A percentile compares a stretch with the other conserved stretches of the same genome.
Evolutionary conservation across 2,888 invertebrate genomes (phyloP).

Genomic region (Galerucella calmariensis): DNA sequence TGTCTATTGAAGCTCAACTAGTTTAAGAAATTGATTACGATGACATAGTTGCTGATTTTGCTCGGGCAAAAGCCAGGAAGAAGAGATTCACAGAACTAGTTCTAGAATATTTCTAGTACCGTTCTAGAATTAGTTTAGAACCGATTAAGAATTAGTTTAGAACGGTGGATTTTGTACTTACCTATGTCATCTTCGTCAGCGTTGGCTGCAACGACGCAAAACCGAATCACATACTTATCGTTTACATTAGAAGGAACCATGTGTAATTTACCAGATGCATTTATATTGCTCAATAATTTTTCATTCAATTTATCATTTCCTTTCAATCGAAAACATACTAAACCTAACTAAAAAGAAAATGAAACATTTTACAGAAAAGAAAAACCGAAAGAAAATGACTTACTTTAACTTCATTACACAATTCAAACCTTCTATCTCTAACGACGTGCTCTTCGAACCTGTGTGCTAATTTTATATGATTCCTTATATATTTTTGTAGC

Average conservation of each 20-base stretch:
- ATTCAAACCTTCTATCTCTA: slow-evolving; percentile 87
- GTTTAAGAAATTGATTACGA: too few relatives aligned
- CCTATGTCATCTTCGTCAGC: slow-evolving; percentile 86
- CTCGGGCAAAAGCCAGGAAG: too few relatives aligned
- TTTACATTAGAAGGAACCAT: slow-evolving; percentile 96
- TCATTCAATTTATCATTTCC: slow-evolving; percentile 87
- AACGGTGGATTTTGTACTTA: slow-evolving; percentile 57
- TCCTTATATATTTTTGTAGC: slow-evolving; percentile 90
- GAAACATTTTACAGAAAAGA: not conserved
- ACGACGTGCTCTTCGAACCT: slow-evolving; percentile 84
- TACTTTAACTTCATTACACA: slow-evolving; percentile 92
- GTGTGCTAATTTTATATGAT: slow-evolving; percentile 91
- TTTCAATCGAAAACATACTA: slow-evolving; percentile 91
- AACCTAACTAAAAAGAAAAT: slow-evolving; percentile 75
- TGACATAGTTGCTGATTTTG: too few relatives aligned
- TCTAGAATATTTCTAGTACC: too few relatives aligned
- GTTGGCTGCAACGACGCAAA: slow-evolving; percentile 93
- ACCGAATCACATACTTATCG: slow-evolving; percentile 91
- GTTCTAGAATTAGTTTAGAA: not conserved
- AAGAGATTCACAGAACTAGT: too few relatives aligned
- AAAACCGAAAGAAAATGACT: slow-evolving; percentile 46
- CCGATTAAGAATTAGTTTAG: not conserved
- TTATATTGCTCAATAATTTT: slow-evolving; percentile 89
- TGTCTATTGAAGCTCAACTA: too few relatives aligned
- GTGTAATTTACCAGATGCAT: slow-evolving; percentile 94